Percentiles rank a stretch among this genome's conserved stretches.
Evolutionary conservation across 2,888 invertebrate genomes (phyloP).

Genomic region (Drosophila yooni): DNA sequence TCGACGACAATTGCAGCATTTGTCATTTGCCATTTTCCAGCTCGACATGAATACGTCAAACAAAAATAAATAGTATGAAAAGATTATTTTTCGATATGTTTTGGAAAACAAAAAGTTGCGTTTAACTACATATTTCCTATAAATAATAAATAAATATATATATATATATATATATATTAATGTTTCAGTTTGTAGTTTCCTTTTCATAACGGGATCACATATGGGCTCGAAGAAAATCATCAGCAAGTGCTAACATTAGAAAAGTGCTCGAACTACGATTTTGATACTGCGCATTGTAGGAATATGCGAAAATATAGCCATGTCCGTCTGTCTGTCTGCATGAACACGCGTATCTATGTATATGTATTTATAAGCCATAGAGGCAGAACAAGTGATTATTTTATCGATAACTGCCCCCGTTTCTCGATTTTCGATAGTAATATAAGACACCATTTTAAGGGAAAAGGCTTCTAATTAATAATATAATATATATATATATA

Average conservation of each 20-base stretch:
- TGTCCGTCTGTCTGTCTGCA: too few relatives aligned
- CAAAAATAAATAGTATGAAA: neutral
- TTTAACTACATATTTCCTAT: too few relatives aligned
- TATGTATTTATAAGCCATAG: too few relatives aligned
- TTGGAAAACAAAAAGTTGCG: neutral
- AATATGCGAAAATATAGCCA: neutral
- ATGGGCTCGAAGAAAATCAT: neutral
- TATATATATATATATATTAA: neutral
- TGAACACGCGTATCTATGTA: too few relatives aligned
- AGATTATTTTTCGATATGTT: neutral
- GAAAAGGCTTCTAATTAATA: neutral
- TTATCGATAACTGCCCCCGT: too few relatives aligned
- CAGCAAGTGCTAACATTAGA: neutral
- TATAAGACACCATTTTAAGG: too few relatives aligned
- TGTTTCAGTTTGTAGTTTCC: neutral
- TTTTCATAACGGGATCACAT: neutral
- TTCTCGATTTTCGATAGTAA: neutral
- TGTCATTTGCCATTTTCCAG: neutral
- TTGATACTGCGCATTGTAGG: too few relatives aligned
- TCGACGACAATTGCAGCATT: constrained; percentile 1
- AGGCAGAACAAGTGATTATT: too few relatives aligned
- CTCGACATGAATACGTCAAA: neutral
- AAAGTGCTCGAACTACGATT: neutral
- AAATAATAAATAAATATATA: neutral
- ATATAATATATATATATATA: neutral